Conservation (phyloP, 2,797 vertebrate genomes). For the Poeciliopsis turneri region DNA sequence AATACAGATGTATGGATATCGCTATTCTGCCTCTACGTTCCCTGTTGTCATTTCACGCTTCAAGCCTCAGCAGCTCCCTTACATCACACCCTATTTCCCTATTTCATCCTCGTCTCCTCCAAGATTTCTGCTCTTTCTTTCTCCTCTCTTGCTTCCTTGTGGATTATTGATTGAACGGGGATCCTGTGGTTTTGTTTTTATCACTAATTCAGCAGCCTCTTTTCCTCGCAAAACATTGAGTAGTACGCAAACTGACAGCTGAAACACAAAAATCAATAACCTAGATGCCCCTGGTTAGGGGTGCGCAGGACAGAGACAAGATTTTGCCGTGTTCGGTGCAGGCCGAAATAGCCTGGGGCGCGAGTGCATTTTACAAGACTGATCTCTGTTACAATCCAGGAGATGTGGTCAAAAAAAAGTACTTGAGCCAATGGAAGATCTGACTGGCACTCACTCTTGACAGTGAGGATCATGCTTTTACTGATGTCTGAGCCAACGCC, state of each 20-base stretch:
- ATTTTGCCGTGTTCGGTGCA: slow-evolving; percentile 48
- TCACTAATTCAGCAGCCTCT: slow-evolving; percentile 75
- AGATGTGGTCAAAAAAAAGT: slow-evolving; percentile 36
- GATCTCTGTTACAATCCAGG: slow-evolving; percentile 38
- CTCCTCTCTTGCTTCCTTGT: slow-evolving; percentile 54
- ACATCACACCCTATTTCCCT: slow-evolving; percentile 36
- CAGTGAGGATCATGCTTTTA: slow-evolving; percentile 99
- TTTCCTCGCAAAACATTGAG: slow-evolving; percentile 60
- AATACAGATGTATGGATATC: slow-evolving; percentile 72
- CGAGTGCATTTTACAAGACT: slow-evolving; percentile 55
- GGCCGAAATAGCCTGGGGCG: slow-evolving; percentile 58
- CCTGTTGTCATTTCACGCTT: slow-evolving; percentile 74
- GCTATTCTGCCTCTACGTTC: slow-evolving; percentile 59
- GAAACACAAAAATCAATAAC: slow-evolving; percentile 68
- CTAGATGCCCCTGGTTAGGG: slow-evolving; percentile 45
- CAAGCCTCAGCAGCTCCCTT: slow-evolving; percentile 53
- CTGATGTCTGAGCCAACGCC: slow-evolving; percentile 99
- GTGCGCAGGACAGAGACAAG: slow-evolving; percentile 45
- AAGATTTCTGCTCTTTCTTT: slow-evolving; percentile 36
- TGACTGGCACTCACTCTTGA: slow-evolving; percentile 82
- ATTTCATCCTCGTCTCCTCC: slow-evolving; percentile 22
- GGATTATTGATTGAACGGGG: slow-evolving; percentile 70
- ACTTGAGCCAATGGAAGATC: slow-evolving; percentile 28
- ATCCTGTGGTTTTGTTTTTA: slow-evolving; percentile 79
- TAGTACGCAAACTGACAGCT: slow-evolving; percentile 43